Evolutionary conservation across 2,888 invertebrate species (phyloP).

Genomic region (Eubasilissa splendida): DNA sequence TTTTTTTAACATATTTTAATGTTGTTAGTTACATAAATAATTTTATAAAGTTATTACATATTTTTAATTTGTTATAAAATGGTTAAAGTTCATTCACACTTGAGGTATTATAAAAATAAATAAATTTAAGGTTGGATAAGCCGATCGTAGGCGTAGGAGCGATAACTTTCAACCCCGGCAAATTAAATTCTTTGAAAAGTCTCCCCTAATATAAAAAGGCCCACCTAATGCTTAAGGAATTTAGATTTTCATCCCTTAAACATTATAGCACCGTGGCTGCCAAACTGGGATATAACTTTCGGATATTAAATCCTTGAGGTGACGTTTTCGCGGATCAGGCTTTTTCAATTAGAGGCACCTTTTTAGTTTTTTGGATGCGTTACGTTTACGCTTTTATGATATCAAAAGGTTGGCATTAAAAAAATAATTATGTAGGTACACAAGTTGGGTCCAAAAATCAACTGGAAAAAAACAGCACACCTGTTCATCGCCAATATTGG

Average conservation of each 20-base stretch:
- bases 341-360: too few relatives aligned
- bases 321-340: conserved; percentile 5
- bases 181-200: conserved; percentile 39
- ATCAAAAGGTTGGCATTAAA: too few relatives aligned
- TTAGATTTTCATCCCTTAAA: conserved; percentile 27
- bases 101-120: not conserved
- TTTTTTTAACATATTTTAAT: too few relatives aligned
- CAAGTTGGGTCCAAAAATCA: too few relatives aligned
- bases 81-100: not conserved
- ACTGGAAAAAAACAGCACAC: too few relatives aligned
- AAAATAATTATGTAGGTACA: too few relatives aligned
- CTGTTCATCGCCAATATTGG: too few relatives aligned
- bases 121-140: not conserved
- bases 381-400: too few relatives aligned
- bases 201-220: conserved; percentile 8
- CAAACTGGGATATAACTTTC: conserved; percentile 22
- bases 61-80: too few relatives aligned
- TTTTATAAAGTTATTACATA: too few relatives aligned
- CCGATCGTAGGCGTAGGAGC: not conserved
- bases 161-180: conserved; percentile 21
- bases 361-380: too few relatives aligned
- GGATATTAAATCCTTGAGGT: conserved; percentile 13
- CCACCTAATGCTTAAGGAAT: conserved; percentile 19
- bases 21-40: too few relatives aligned
- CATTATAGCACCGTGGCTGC: conserved; percentile 14